Evolutionary conservation across 2,113 vertebrate species (phyloP).

Genomic region (Barbus barbus): DNA sequence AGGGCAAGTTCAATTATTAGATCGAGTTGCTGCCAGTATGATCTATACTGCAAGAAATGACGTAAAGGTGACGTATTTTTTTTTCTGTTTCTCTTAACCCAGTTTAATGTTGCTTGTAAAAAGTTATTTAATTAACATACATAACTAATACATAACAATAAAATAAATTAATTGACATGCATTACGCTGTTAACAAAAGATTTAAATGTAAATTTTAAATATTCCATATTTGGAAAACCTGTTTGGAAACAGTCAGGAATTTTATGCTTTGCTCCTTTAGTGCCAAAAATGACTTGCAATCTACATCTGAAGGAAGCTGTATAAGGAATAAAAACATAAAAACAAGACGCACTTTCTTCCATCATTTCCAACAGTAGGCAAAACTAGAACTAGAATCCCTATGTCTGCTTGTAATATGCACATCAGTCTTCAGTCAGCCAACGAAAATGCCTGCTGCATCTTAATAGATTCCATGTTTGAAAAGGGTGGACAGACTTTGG

Average conservation of each 20-base stretch:
- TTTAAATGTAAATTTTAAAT: background rate
- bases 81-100: background rate
- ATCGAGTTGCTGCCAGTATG: background rate
- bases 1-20: slow-evolving; percentile 1
- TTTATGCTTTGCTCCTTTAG: no score
- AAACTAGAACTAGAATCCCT: background rate
- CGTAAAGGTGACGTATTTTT: background rate
- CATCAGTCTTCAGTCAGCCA: background rate
- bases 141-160: background rate
- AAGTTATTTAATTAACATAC: background rate
- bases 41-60: background rate
- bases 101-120: background rate
- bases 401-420: background rate
- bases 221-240: background rate
- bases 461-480: slow-evolving; percentile 20
- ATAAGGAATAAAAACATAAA: background rate
- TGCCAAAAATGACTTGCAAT: background rate
- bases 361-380: background rate
- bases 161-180: no score
- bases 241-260: background rate
- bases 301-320: background rate
- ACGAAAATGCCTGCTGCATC: background rate
- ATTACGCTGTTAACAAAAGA: background rate
- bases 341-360: background rate
- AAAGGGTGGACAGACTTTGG: background rate